phyloP scores from a whole-genome alignment of 2,888 invertebrate genomes.

The Aleiodes testaceus region DNA sequence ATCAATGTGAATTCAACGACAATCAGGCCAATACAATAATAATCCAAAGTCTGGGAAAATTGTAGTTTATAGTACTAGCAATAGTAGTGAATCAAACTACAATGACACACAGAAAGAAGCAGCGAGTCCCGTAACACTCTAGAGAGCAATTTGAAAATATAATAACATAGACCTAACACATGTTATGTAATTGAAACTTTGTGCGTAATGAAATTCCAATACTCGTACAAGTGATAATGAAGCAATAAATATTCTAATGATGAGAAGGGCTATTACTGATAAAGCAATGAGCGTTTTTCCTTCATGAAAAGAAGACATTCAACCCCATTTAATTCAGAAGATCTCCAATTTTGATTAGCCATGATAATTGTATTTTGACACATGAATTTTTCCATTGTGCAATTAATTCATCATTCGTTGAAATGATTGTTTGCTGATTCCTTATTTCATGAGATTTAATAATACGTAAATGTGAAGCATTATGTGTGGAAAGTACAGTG shows the following conservation, averaged over 20 bases:
- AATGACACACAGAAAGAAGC: background rate
- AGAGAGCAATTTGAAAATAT: slow-evolving; percentile 9
- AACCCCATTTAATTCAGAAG: background rate
- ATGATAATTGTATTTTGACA: background rate
- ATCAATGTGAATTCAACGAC: too few species aligned
- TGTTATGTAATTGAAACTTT: background rate
- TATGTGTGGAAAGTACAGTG: slow-evolving; percentile 30
- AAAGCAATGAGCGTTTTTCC: background rate
- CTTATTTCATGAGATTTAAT: slow-evolving; percentile 15
- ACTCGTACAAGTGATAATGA: background rate
- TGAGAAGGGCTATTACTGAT: background rate
- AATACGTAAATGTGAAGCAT: slow-evolving; percentile 1
- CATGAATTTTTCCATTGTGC: background rate
- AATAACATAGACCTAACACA: background rate
- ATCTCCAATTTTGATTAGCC: background rate
- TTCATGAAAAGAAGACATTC: background rate
- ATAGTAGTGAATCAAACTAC: background rate
- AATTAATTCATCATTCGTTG: slow-evolving; percentile 17
- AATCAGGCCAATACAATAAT: too few species aligned
- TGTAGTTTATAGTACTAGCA: background rate
- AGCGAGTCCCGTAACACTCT: background rate
- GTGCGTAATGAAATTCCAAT: slow-evolving; percentile 11
- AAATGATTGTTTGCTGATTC: background rate
- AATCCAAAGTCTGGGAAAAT: background rate
- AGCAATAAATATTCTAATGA: slow-evolving; percentile 16